Evolutionary conservation across 2,797 vertebrate species (phyloP).

Genomic region (Pangasius mekongensis): DNA sequence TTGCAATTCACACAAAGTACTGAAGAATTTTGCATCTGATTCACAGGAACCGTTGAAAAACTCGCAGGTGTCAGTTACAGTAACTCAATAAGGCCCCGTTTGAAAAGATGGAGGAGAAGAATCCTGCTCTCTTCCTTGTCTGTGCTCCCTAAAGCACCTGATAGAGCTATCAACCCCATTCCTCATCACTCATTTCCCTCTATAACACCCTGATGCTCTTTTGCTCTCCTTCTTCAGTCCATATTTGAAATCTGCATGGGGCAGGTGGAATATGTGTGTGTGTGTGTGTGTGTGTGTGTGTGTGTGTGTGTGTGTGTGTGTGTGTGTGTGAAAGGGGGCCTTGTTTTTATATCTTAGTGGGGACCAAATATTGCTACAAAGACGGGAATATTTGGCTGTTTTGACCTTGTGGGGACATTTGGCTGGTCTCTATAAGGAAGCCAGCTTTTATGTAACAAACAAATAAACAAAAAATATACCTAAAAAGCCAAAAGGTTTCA

Average conservation of each 20-base stretch:
- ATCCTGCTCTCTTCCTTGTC: slow-evolving; percentile 27
- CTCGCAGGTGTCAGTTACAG: slow-evolving; percentile 81
- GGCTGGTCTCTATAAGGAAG: not conserved
- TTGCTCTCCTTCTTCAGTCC: slow-evolving; percentile 56
- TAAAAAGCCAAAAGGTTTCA: not conserved
- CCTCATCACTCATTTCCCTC: slow-evolving; percentile 46
- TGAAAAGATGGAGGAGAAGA: slow-evolving; percentile 49
- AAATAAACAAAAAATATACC: not conserved
- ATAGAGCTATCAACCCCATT: slow-evolving; percentile 52
- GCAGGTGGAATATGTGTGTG: slow-evolving; percentile 1
- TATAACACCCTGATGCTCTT: slow-evolving; percentile 45
- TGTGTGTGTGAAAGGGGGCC: not conserved
- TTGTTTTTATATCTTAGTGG: not conserved
- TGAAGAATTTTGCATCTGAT: slow-evolving; percentile 83
- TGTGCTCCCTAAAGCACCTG: slow-evolving; percentile 24
- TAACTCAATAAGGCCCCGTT: slow-evolving; percentile 66
- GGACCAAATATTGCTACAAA: not conserved
- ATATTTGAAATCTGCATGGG: slow-evolving; percentile 69
- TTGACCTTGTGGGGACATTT: not conserved
- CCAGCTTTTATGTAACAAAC: not conserved
- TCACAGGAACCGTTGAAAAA: slow-evolving; percentile 83
- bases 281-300: slow-evolving; percentile 11
- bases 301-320: slow-evolving; percentile 8
- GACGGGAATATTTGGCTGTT: not conserved
- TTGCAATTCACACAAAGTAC: slow-evolving; percentile 77